Percentiles rank a stretch among this genome's conserved stretches.
phyloP scores from a whole-genome alignment of 2,888 invertebrate genomes.

The Xestia rhomboidea region DNA sequence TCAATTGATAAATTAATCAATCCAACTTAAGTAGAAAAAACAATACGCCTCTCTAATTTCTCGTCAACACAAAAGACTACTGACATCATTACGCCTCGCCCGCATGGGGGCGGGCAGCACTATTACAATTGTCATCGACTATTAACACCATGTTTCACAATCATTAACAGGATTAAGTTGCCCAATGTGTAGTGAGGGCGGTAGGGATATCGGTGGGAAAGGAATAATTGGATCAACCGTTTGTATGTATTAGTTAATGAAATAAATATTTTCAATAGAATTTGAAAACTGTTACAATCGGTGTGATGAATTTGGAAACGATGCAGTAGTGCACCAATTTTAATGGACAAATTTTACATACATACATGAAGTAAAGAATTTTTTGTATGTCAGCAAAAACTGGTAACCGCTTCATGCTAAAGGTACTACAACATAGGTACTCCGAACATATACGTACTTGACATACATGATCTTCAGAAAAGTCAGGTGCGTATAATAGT shows the following conservation, averaged over 20 bases:
- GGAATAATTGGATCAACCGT: slow-evolving; percentile 57
- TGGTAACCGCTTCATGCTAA: no score
- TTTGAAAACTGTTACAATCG: not conserved
- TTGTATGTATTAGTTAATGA: not conserved
- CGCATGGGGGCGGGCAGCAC: slow-evolving; percentile 79
- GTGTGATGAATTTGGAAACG: not conserved
- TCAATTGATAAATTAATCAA: slow-evolving; percentile 7
- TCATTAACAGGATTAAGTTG: slow-evolving; percentile 78
- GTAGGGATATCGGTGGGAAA: slow-evolving; percentile 74
- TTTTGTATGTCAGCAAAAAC: no score
- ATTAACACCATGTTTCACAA: slow-evolving; percentile 78
- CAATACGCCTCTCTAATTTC: slow-evolving; percentile 57
- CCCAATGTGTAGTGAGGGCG: slow-evolving; percentile 72
- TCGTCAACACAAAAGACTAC: slow-evolving; percentile 63
- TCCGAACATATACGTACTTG: no score
- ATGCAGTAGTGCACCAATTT: not conserved
- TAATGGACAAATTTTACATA: no score
- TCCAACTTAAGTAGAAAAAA: slow-evolving; percentile 51
- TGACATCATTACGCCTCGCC: slow-evolving; percentile 70
- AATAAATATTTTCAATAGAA: not conserved
- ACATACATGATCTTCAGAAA: not conserved
- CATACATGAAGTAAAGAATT: no score
- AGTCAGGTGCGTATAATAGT: not conserved
- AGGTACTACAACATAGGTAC: no score
- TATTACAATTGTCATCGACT: slow-evolving; percentile 83